Evolutionary conservation across 92 coral and sea anemone genomes (phyloP).

Genomic region (Montipora capitata): DNA sequence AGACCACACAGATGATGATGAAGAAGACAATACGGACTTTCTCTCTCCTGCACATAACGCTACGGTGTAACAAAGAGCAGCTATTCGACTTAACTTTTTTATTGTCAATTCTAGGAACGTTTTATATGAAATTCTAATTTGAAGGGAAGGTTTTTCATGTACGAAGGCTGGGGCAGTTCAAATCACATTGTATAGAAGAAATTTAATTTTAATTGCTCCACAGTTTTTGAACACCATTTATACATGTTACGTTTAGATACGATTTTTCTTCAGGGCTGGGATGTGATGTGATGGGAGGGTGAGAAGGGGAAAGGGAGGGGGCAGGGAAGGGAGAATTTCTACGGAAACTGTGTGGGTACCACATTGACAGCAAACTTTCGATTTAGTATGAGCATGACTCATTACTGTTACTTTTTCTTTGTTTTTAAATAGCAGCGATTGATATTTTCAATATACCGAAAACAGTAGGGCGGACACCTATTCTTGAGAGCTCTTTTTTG

Average conservation of each 20-base stretch:
- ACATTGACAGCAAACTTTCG: no score
- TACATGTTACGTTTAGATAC: background rate
- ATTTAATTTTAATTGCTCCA: background rate
- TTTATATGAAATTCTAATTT: constrained; percentile 39
- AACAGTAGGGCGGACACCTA: no score
- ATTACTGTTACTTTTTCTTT: no score
- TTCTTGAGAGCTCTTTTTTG: no score
- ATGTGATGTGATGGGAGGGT: background rate
- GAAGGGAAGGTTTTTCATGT: background rate
- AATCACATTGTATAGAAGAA: background rate
- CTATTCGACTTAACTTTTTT: constrained; percentile 1
- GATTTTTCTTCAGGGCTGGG: background rate
- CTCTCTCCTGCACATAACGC: constrained; percentile 65
- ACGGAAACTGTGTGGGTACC: no score
- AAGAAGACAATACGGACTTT: constrained; percentile 52
- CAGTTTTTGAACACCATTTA: constrained; percentile 4
- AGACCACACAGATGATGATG: constrained; percentile 28
- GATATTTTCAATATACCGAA: no score
- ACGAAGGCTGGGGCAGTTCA: background rate
- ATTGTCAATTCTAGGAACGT: constrained; percentile 26
- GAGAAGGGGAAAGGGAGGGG: background rate
- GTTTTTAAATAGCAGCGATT: no score
- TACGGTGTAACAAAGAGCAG: constrained; percentile 59
- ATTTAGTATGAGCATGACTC: no score
- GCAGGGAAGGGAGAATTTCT: no score